Percentiles rank a stretch among this genome's conserved stretches.
Evolutionary conservation across 2,797 vertebrate genomes (phyloP).

Genomic region (Sebastes taczanowskii): DNA sequence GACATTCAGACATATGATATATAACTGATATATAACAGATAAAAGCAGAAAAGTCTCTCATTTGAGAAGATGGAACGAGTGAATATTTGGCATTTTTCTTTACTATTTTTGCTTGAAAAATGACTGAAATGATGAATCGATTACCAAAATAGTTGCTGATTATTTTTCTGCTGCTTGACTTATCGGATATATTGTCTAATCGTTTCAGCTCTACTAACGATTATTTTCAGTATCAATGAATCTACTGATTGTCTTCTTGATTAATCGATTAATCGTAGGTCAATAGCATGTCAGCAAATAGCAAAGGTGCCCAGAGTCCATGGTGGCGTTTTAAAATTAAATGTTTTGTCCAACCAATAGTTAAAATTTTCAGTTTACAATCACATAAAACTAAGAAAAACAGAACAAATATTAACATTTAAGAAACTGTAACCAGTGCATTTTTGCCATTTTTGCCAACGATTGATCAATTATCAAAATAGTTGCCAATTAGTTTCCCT

Average conservation of each 20-base stretch:
- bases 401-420: not conserved
- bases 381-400: not conserved
- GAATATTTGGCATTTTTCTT: too few relatives aligned
- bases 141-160: not conserved
- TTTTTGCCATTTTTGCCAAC: not conserved
- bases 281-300: not conserved
- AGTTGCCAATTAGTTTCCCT: not conserved
- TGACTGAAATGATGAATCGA: not conserved
- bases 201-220: not conserved
- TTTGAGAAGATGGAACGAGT: not conserved
- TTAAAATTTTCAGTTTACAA: not conserved
- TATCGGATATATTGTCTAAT: not conserved
- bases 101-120: not conserved
- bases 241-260: not conserved
- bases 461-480: not conserved
- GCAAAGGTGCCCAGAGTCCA: not conserved
- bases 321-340: not conserved
- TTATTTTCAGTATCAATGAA: not conserved
- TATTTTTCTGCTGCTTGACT: not conserved
- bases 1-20: too few relatives aligned
- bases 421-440: not conserved
- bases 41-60: not conserved
- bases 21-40: not conserved
- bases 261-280: not conserved
- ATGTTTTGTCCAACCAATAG: not conserved